These are phyloP conservation scores for Pocota personata DNA, from an alignment of 2,888 invertebrate genomes.

Conservation along the genomic window DNA sequence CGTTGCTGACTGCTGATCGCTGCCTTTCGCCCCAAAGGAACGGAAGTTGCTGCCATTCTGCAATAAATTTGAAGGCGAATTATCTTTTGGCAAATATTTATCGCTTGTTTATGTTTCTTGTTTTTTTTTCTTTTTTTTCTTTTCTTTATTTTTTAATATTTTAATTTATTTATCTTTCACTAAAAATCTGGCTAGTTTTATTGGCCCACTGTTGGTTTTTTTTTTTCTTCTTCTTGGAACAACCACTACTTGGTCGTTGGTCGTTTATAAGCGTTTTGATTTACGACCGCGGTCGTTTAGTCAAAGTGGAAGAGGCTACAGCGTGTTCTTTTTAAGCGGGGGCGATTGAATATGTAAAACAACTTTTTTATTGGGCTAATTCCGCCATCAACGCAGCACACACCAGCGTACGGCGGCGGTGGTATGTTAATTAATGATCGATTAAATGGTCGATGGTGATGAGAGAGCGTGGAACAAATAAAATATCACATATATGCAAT, in stretches of 20 bases:
- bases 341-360: constrained; percentile 51
- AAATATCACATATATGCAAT: constrained; percentile 29
- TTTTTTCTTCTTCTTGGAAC: background rate
- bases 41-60: constrained; percentile 46
- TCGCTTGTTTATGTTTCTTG: constrained; percentile 7
- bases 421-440: constrained; percentile 54
- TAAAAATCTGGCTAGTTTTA: constrained; percentile 35
- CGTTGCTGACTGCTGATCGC: constrained; percentile 4
- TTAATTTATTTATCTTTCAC: constrained; percentile 28
- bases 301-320: constrained; percentile 16
- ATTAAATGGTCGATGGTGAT: constrained; percentile 42
- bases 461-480: constrained; percentile 45
- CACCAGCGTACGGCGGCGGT: constrained; percentile 4
- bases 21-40: background rate
- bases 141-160: constrained; percentile 8
- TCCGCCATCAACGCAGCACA: background rate
- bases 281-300: constrained; percentile 29
- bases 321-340: constrained; percentile 23
- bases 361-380: constrained; percentile 32
- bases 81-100: constrained; percentile 45
- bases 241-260: constrained; percentile 12
- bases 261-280: constrained; percentile 35
- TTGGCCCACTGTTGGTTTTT: constrained; percentile 11
- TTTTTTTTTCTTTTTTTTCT: background rate
- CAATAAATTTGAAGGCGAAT: constrained; percentile 43